phyloP scores from a whole-genome alignment of 2,797 vertebrate species.

The Lagodon rhomboides region DNA sequence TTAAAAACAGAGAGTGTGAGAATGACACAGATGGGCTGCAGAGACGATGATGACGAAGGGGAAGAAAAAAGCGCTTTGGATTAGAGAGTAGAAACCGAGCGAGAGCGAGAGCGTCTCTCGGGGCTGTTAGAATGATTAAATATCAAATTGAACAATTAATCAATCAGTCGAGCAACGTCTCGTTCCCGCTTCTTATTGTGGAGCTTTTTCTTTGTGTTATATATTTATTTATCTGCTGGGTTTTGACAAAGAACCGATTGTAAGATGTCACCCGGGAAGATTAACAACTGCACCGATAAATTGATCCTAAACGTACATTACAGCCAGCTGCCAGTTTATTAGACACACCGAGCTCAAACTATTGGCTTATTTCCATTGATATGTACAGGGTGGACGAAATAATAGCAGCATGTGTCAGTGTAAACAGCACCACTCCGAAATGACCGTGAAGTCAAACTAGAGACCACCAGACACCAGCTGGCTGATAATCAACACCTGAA shows the following conservation, averaged over 20 bases:
- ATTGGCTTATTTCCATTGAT: too few relatives aligned
- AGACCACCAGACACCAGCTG: too few relatives aligned
- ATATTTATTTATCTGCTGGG: background rate
- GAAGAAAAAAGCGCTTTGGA: slow-evolving; percentile 27
- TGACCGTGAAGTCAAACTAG: background rate
- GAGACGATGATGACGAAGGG: slow-evolving; percentile 53
- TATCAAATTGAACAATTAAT: background rate
- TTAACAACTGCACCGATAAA: too few relatives aligned
- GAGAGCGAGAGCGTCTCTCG: background rate
- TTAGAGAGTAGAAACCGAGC: background rate
- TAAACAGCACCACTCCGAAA: background rate
- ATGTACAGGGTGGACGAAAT: background rate
- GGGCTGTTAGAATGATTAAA: background rate
- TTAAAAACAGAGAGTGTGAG: slow-evolving; percentile 63
- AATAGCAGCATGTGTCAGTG: background rate
- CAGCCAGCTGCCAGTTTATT: too few relatives aligned
- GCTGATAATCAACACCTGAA: background rate
- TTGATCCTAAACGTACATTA: too few relatives aligned
- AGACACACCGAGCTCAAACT: background rate
- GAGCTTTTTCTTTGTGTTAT: background rate
- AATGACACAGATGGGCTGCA: slow-evolving; percentile 74
- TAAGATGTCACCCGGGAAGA: too few relatives aligned
- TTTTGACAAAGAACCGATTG: too few relatives aligned
- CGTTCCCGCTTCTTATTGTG: background rate
- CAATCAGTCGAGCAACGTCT: background rate